A percentile compares a stretch with the other conserved stretches of the same genome.
Conservation (phyloP, 37 sponge, comb jelly and placozoan genomes). For the Halisarca cf. caerulea region DNA sequence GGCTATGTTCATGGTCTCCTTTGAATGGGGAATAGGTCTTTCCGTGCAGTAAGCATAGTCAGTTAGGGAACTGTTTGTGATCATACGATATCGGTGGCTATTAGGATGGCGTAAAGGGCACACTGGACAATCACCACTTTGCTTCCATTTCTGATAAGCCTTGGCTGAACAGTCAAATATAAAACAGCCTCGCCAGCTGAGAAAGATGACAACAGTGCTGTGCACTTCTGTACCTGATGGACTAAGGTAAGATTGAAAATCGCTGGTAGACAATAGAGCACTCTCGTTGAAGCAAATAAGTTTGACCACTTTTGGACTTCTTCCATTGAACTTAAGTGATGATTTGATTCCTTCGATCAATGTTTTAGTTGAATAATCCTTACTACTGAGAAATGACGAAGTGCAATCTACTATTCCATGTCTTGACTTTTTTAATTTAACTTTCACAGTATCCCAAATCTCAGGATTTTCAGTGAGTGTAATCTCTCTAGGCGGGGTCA, state of each 20-base stretch:
- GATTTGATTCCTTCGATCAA: background rate
- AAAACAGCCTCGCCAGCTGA: conserved; percentile 15
- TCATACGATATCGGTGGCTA: background rate
- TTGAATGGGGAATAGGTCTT: background rate
- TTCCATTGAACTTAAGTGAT: background rate
- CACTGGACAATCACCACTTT: background rate
- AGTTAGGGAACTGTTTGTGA: background rate
- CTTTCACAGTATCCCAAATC: background rate
- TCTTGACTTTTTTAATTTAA: background rate
- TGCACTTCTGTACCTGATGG: too few species aligned
- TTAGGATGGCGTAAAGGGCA: background rate
- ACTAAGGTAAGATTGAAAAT: background rate
- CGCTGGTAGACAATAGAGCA: background rate
- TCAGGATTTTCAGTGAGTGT: too few species aligned
- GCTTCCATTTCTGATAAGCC: background rate
- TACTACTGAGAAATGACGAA: background rate
- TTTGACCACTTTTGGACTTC: background rate
- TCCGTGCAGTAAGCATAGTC: background rate
- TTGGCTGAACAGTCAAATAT: conserved; percentile 1
- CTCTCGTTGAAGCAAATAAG: background rate
- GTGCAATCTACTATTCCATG: background rate
- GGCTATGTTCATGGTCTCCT: background rate
- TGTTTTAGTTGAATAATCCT: background rate
- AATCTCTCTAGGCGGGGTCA: background rate
- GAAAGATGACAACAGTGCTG: background rate